Evolutionary conservation across 1,140 invertebrate species (phyloP).

Genomic region (Lerema accius): DNA sequence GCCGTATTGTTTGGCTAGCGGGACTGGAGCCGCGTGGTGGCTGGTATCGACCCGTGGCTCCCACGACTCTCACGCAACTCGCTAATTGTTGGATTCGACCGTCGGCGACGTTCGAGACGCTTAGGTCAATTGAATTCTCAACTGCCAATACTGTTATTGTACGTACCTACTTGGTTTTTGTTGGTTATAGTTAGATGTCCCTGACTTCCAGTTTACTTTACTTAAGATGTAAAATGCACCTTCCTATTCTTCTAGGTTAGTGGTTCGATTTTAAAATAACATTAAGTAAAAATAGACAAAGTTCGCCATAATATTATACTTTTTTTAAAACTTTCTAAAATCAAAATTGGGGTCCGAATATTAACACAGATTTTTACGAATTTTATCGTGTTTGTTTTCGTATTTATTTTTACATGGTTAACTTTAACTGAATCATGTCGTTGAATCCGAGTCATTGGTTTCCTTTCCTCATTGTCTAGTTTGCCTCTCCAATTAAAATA

Average conservation of each 20-base stretch:
- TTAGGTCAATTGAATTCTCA: neutral
- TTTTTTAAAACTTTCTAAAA: too few relatives aligned
- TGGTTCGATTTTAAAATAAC: too few relatives aligned
- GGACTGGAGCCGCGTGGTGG: conserved; percentile 42
- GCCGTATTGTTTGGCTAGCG: conserved; percentile 68
- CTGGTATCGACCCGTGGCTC: conserved; percentile 7
- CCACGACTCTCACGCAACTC: conserved; percentile 45
- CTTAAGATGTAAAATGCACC: too few relatives aligned
- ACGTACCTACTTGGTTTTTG: neutral
- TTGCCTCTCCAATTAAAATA: conserved; percentile 34
- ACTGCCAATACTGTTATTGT: neutral
- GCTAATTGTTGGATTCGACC: conserved; percentile 50
- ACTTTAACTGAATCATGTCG: neutral
- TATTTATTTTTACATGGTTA: neutral
- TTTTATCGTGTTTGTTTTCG: too few relatives aligned
- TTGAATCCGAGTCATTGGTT: conserved; percentile 21
- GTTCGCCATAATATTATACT: too few relatives aligned
- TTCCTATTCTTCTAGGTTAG: too few relatives aligned
- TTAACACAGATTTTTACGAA: too few relatives aligned
- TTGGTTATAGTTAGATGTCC: too few relatives aligned
- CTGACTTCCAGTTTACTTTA: too few relatives aligned
- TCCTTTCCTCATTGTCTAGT: conserved; percentile 35
- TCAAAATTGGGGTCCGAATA: too few relatives aligned
- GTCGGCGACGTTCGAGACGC: neutral
- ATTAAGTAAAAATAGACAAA: too few relatives aligned